These are phyloP conservation scores for Cnemophilus loriae DNA, from an alignment of 2,113 vertebrate species.

Conservation along the genomic window DNA sequence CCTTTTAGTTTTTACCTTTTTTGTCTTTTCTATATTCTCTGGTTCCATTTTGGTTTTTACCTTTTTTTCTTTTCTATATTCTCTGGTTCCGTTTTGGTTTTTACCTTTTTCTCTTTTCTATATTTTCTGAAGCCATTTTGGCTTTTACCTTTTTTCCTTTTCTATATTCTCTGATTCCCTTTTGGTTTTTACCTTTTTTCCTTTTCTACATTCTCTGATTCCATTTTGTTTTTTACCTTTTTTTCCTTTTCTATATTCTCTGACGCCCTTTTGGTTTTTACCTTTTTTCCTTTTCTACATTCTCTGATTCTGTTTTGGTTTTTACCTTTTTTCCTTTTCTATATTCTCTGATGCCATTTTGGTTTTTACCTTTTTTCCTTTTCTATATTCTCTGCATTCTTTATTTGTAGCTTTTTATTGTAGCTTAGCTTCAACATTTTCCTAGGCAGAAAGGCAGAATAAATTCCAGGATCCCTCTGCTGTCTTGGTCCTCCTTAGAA, in stretches of 20 bases:
- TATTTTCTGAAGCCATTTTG: too few relatives aligned
- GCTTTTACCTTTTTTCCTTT: background rate
- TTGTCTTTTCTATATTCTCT: too few relatives aligned
- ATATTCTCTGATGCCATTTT: background rate
- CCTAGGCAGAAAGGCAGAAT: background rate
- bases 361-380: background rate
- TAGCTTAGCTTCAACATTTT: background rate
- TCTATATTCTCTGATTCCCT: too few relatives aligned
- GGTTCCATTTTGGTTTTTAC: background rate
- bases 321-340: background rate
- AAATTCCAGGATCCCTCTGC: background rate
- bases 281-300: background rate
- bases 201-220: too few relatives aligned
- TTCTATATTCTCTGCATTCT: background rate
- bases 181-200: background rate
- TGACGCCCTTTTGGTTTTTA: fast-evolving
- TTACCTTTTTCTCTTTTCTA: too few relatives aligned
- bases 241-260: too few relatives aligned
- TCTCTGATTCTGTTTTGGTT: background rate
- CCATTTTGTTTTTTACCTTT: background rate
- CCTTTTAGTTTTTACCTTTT: background rate
- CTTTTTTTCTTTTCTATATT: background rate
- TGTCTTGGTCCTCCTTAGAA: background rate
- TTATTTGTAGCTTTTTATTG: background rate
- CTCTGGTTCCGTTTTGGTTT: background rate